These are phyloP conservation scores for Xenentodon cancila DNA, from an alignment of 2,797 vertebrate genomes.

Conservation along the genomic window DNA sequence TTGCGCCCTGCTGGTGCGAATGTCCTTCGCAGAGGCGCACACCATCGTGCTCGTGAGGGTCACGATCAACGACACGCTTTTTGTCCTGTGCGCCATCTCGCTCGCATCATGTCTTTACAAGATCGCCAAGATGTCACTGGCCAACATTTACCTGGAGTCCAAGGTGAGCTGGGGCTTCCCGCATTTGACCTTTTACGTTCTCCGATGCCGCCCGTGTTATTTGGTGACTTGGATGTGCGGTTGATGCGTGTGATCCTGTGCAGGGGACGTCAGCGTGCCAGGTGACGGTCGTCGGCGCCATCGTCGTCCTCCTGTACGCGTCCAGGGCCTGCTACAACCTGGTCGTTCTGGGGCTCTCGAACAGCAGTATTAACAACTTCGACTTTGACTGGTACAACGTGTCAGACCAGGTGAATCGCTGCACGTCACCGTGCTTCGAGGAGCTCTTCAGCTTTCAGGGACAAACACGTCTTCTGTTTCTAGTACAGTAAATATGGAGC, in stretches of 20 bases:
- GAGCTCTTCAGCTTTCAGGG: neutral
- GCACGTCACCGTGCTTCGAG: neutral
- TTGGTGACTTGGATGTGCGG: no score
- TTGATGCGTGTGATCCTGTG: slow-evolving; percentile 2
- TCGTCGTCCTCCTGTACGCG: slow-evolving; percentile 91
- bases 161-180: slow-evolving; percentile 83
- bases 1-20: slow-evolving; percentile 93
- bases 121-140: slow-evolving; percentile 97
- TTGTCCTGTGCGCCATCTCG: slow-evolving; percentile 93
- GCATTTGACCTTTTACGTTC: no score
- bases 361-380: slow-evolving; percentile 89
- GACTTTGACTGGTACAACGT: slow-evolving; percentile 99
- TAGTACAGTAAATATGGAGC: neutral
- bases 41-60: slow-evolving; percentile 92
- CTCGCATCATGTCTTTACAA: slow-evolving; percentile 96
- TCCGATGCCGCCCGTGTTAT: no score
- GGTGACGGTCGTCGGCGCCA: slow-evolving; percentile 89
- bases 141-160: slow-evolving; percentile 97
- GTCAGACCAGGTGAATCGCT: slow-evolving; percentile 89
- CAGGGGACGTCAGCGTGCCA: slow-evolving; percentile 97
- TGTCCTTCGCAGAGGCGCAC: slow-evolving; percentile 85
- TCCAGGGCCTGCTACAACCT: slow-evolving; percentile 97
- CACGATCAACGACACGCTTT: slow-evolving; percentile 93
- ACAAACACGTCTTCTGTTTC: neutral
- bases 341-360: slow-evolving; percentile 89